Evolutionary conservation across 2,888 invertebrate species (phyloP), one percentile per base, ranked within the genome.

Genomic region (Alentia gelatinosa): DNA sequence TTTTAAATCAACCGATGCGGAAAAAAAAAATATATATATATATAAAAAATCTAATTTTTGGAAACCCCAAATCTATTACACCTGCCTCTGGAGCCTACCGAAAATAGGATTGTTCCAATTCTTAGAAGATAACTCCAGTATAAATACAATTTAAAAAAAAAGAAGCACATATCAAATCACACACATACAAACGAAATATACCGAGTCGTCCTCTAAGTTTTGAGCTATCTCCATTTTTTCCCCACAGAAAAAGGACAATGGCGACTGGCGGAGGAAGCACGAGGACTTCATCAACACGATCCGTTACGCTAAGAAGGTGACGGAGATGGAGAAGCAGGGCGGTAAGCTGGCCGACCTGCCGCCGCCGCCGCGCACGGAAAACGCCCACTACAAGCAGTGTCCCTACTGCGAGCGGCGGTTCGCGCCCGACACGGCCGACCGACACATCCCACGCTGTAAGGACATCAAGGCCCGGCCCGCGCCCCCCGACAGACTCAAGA

Each of bases 381-480:
- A 98, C 95, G 98, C 98, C 0, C 98, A 99, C 96, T 98, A 98
- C 96, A 97, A 98, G 35, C 97, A 97, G 94, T 99, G 99, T 95
- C 98, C 98, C 0, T 98, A 98, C 96, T 99, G 99, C 96, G 97
- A 97, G 40, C 97, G 98, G 0, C 97, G 97, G 94, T 99, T 99
- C 97, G 98, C 98, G 96, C 97, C 97, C 94, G 96, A 97, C 0
- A 95, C 95, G 0, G 99, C 99, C 0, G 98, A 98, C 93, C 96
- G 99, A 40, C 99, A 99, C 96, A 98, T 99, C 94, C 99, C 99
- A 89, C 98, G 98, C 96, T 99, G 99, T 96, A 98, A 98, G 94
- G 97, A 97, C 94, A 98, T 97, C 50, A 94, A 94, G 91, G 92
- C 95, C 23, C 93, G 94, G 40, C 95, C 95, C 1, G 92, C 92